These are phyloP conservation scores for Listronotus bonariensis DNA, from an alignment of 1,140 invertebrate species.

Conservation along the genomic window DNA sequence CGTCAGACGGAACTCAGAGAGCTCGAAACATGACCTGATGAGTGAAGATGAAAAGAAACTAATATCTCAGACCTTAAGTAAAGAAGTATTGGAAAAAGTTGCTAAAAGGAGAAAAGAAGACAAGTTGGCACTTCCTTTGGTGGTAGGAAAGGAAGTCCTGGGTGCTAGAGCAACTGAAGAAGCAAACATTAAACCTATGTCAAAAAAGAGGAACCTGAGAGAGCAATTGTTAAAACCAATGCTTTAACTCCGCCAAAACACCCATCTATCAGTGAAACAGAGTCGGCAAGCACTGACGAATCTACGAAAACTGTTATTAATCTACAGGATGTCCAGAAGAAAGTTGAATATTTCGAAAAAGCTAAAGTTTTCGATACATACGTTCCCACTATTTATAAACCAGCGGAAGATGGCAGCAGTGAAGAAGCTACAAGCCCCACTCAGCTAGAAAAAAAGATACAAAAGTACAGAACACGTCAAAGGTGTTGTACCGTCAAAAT, in stretches of 20 bases:
- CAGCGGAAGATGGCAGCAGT: slow-evolving; percentile 54
- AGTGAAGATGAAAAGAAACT: slow-evolving; percentile 74
- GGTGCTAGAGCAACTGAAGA: slow-evolving; percentile 66
- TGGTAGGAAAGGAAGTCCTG: slow-evolving; percentile 66
- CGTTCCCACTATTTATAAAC: slow-evolving; percentile 61
- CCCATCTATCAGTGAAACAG: slow-evolving; percentile 64
- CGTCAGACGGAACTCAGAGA: slow-evolving; percentile 49
- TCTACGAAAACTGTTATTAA: slow-evolving; percentile 69
- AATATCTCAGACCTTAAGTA: slow-evolving; percentile 71
- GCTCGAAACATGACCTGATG: slow-evolving; percentile 45
- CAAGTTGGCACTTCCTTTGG: slow-evolving; percentile 59
- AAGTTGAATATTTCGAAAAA: slow-evolving; percentile 80
- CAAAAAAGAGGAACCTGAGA: slow-evolving; percentile 53
- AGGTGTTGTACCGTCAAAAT: slow-evolving; percentile 65
- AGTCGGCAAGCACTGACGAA: slow-evolving; percentile 71
- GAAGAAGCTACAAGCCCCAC: slow-evolving; percentile 24
- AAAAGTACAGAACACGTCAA: slow-evolving; percentile 6
- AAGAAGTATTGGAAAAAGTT: slow-evolving; percentile 71
- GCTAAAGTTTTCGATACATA: slow-evolving; percentile 57
- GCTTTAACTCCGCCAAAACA: slow-evolving; percentile 39
- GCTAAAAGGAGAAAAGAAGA: slow-evolving; percentile 47
- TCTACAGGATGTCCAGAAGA: slow-evolving; percentile 68
- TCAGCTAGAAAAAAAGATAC: neutral
- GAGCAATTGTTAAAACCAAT: slow-evolving; percentile 42
- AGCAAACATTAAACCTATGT: slow-evolving; percentile 44